phyloP scores from a whole-genome alignment of 2,113 vertebrate species.

The Xerus inauris region DNA sequence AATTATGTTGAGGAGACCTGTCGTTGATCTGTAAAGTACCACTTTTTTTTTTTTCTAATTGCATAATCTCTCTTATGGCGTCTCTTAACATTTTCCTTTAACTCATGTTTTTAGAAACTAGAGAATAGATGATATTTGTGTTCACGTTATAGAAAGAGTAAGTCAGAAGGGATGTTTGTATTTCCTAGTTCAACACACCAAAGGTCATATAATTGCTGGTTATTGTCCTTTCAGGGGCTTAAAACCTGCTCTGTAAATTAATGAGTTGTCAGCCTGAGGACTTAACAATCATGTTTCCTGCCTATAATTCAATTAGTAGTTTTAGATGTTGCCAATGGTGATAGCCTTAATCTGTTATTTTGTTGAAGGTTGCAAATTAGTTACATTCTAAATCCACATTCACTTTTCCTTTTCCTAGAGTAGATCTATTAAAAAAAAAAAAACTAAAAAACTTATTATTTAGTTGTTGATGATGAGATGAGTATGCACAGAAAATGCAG shows the following conservation, averaged over 20 bases:
- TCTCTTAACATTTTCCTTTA: background rate
- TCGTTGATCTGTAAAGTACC: background rate
- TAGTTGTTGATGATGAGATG: background rate
- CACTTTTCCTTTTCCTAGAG: background rate
- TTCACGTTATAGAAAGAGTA: background rate
- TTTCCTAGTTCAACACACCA: background rate
- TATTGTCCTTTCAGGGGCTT: background rate
- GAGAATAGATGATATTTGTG: background rate
- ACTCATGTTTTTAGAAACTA: constrained; percentile 8
- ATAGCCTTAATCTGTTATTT: background rate
- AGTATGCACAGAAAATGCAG: background rate
- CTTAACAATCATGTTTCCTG: background rate
- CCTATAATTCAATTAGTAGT: background rate
- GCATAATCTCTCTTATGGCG: background rate
- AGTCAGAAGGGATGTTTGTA: background rate
- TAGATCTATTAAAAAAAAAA: background rate
- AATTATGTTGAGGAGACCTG: background rate
- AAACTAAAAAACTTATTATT: background rate
- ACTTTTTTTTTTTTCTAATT: background rate
- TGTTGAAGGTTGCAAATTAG: background rate
- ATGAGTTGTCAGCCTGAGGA: background rate
- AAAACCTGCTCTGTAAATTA: background rate
- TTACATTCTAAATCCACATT: background rate
- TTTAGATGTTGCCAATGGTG: background rate
- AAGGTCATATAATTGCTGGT: background rate